Percentiles rank a stretch among this genome's conserved stretches.
These are phyloP conservation scores for Leucoma salicis DNA, from an alignment of 2,888 invertebrate species.

Conservation along the genomic window DNA sequence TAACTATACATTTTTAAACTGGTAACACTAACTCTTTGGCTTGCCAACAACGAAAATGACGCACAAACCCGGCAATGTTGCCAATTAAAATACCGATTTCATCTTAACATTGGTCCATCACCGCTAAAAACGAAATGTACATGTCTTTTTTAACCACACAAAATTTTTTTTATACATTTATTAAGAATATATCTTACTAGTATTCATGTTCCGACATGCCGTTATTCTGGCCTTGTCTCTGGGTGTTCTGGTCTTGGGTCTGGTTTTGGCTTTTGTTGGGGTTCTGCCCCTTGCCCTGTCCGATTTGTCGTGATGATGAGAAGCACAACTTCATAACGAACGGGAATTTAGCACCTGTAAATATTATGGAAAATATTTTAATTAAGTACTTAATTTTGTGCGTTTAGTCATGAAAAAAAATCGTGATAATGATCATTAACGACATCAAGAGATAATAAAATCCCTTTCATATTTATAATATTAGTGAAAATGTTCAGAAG, in stretches of 20 bases:
- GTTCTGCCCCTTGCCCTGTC: constrained; percentile 68
- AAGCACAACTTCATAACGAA: constrained; percentile 99
- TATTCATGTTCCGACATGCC: constrained; percentile 67
- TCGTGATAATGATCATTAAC: no score
- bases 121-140: constrained; percentile 57
- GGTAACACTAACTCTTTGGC: constrained; percentile 54
- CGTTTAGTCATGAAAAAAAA: no score
- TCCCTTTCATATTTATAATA: no score
- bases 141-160: constrained; percentile 65
- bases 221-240: constrained; percentile 61
- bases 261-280: constrained; percentile 53
- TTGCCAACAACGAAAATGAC: constrained; percentile 37
- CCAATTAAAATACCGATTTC: constrained; percentile 41
- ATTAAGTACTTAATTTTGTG: no score
- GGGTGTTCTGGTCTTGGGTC: constrained; percentile 28
- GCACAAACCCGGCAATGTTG: constrained; percentile 36
- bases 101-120: constrained; percentile 71
- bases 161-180: constrained; percentile 28
- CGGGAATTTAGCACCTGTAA: constrained; percentile 97
- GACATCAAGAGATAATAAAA: no score
- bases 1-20: constrained; percentile 32
- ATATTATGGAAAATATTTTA: no score
- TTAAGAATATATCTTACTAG: constrained; percentile 60
- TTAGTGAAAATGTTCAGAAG: no score
- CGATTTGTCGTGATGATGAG: constrained; percentile 87